Base-by-base conservation (phyloP, 1,140 invertebrate species). In the Halesus radiatus region DNA sequence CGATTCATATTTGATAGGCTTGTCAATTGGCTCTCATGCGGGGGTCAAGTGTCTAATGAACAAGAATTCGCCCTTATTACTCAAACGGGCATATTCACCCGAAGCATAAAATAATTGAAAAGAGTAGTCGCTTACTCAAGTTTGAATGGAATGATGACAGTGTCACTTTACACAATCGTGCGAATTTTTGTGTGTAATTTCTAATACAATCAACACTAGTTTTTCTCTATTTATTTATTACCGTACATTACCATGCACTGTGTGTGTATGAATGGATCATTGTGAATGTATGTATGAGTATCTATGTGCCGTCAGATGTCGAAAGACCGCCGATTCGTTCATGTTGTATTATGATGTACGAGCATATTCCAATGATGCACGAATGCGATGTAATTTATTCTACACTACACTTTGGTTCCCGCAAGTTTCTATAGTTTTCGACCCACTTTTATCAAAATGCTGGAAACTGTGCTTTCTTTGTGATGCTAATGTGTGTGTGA, bases 1-100 rank as follows among this genome's bases (percentile, higher is more conserved):
- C 68, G 68, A 52, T 18, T 72, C 68, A 66, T 66, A 37, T 66
- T 66, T 66, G 62, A 26, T 66, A 66, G 26, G 62, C 62, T 15
- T 66, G 62, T 29, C 62, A 66, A 26, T 66, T 66, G 22, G 13
- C 62, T 32, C 62, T 66, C 26, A 66, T 29, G 62, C 26, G 23
- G 62, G 62, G 22, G 23, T 32, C 23, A 66, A 26, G 62, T 18
- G 20, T 20, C 56, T 60, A 60, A 60, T 58, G 22, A 8, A 32
- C 15, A 37, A 64, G 60, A 64, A 23, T 66, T 32, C 62, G 22
- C 62, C 22, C 62, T 66, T 26, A 66, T 32, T 10, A 45, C 5
- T 32, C 4, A 26, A 29, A 66, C 22, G 62, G 29, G 29, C 8
- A 45, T 10, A 45, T 45, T 45, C 37, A 10, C 10, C 37, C 37